phyloP scores from a whole-genome alignment of 2,113 vertebrate species.

The Thamnaconus septentrionalis region DNA sequence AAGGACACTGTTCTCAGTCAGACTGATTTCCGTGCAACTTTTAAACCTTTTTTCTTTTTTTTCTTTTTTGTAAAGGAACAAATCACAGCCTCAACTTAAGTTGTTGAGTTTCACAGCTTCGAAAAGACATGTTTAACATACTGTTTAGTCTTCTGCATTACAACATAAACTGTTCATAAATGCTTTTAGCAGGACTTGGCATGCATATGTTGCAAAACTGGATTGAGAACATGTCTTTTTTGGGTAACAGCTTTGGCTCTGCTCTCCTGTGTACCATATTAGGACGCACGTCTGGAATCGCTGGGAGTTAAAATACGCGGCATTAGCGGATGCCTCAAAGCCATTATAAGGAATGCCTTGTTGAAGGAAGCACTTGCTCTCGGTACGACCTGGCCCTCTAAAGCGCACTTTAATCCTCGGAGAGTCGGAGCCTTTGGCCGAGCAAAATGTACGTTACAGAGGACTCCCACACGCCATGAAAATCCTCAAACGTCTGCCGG shows the following conservation, averaged over 20 bases:
- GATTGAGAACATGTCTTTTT: conserved; percentile 32
- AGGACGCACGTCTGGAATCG: conserved; percentile 29
- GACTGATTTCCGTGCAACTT: too few species aligned
- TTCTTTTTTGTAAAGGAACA: too few species aligned
- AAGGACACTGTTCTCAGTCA: too few species aligned
- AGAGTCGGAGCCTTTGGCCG: conserved; percentile 25
- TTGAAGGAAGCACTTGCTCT: conserved; percentile 19
- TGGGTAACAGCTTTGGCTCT: conserved; percentile 5
- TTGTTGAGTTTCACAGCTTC: background rate
- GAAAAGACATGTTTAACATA: background rate
- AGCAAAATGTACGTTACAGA: conserved; percentile 9
- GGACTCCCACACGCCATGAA: conserved; percentile 7
- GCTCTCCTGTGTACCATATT: conserved; percentile 42
- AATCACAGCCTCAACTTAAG: background rate
- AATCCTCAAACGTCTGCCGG: conserved; percentile 15
- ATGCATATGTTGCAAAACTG: conserved; percentile 3
- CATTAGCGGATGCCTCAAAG: conserved; percentile 43
- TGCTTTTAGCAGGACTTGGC: background rate
- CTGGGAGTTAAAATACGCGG: conserved; percentile 24
- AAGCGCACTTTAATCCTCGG: conserved; percentile 36
- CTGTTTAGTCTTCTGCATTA: background rate
- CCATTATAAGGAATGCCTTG: conserved; percentile 39
- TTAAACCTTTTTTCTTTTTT: conserved; percentile 39
- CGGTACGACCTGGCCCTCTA: conserved; percentile 24
- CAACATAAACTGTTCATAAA: background rate